phyloP scores from a whole-genome alignment of 2,113 vertebrate genomes.

The Sprattus sprattus region DNA sequence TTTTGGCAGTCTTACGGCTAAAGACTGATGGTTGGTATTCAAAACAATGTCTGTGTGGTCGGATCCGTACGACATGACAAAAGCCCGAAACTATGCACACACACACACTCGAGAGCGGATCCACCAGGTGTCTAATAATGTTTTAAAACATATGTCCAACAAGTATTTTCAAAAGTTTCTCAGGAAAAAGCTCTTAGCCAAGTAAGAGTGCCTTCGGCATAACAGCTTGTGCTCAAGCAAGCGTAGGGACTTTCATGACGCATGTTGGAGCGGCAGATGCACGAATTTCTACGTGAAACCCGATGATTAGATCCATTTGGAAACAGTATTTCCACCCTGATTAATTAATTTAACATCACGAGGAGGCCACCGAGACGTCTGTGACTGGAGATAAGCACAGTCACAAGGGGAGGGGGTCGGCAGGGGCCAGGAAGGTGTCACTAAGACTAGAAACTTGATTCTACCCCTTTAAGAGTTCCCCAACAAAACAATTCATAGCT shows the following conservation, averaged over 20 bases:
- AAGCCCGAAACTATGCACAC: background rate
- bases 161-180: background rate
- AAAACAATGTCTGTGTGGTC: constrained; percentile 14
- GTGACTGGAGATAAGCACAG: constrained; percentile 34
- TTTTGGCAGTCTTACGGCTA: background rate
- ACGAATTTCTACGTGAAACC: background rate
- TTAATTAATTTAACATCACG: constrained; percentile 10
- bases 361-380: constrained; percentile 24
- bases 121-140: background rate
- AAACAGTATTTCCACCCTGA: constrained; percentile 1
- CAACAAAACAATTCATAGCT: background rate
- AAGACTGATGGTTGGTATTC: background rate
- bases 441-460: constrained; percentile 19
- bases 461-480: background rate
- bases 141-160: background rate
- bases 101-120: background rate
- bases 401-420: constrained; percentile 20
- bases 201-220: background rate
- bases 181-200: background rate
- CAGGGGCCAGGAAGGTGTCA: constrained; percentile 6
- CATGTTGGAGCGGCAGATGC: background rate
- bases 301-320: background rate
- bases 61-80: background rate
- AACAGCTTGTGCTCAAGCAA: background rate
- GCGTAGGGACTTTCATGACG: background rate